A percentile compares a stretch with the other conserved stretches of the same genome.
Evolutionary conservation across 2,797 vertebrate genomes (phyloP).

Genomic region (Pseudochaenichthys georgianus): DNA sequence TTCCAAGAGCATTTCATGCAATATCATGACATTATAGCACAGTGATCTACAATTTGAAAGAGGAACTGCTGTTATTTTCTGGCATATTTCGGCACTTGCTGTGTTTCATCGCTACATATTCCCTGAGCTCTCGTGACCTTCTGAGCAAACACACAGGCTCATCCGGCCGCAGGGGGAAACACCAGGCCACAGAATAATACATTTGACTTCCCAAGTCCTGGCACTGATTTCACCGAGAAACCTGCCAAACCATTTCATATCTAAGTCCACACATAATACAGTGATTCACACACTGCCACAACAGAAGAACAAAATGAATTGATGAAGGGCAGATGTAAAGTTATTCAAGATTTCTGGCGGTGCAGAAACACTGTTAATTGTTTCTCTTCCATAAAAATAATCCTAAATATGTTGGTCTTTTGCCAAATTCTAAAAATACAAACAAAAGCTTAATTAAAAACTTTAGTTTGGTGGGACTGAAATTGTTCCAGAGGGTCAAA

Average conservation of each 20-base stretch:
- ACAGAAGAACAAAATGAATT: conserved; percentile 4
- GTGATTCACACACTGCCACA: conserved; percentile 1
- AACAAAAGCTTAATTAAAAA: conserved; percentile 34
- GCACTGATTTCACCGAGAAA: conserved; percentile 60
- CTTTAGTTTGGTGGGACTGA: conserved; percentile 13
- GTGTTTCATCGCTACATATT: conserved; percentile 68
- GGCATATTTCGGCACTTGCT: conserved; percentile 58
- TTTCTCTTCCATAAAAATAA: conserved; percentile 14
- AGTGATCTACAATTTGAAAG: conserved; percentile 45
- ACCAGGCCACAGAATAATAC: conserved; percentile 55
- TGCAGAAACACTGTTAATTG: neutral
- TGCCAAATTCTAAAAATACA: conserved; percentile 11
- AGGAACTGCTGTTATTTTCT: conserved; percentile 40
- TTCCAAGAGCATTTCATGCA: conserved; percentile 35
- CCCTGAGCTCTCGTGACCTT: conserved; percentile 71
- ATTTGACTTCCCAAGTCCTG: conserved; percentile 51
- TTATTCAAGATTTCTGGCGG: neutral
- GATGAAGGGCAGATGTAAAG: conserved; percentile 14
- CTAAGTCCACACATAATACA: conserved; percentile 3
- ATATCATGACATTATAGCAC: conserved; percentile 37
- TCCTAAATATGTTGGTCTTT: neutral
- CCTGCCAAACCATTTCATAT: conserved; percentile 36
- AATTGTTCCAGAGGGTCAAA: conserved; percentile 16
- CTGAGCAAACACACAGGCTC: conserved; percentile 61
- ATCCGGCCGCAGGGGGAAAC: conserved; percentile 62